Evolutionary conservation across 30 jellyfish, hydroid and myxozoan species (phyloP).

Genomic region (Hydractinia echinata): DNA sequence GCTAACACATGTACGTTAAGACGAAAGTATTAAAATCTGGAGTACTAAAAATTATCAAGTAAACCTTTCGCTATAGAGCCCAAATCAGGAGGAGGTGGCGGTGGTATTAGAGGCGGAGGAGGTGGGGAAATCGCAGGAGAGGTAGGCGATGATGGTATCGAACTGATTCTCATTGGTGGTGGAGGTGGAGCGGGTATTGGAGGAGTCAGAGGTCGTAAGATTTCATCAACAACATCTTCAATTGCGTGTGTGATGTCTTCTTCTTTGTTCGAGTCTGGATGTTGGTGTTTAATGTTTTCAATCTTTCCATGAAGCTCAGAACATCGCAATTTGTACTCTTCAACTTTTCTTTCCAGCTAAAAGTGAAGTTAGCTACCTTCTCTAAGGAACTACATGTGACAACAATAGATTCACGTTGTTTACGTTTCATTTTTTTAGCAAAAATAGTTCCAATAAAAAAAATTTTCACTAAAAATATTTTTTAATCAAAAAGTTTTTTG

Average conservation of each 20-base stretch:
- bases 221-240: constrained; percentile 88
- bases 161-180: constrained; percentile 49
- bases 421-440: too few relatives aligned
- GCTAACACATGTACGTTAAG: too few relatives aligned
- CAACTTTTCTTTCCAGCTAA: constrained; percentile 70
- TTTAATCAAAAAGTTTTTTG: neutral
- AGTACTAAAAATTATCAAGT: neutral
- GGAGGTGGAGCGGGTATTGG: constrained; percentile 63
- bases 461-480: constrained; percentile 5
- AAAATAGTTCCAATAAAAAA: too few relatives aligned
- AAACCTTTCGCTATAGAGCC: constrained; percentile 21
- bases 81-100: constrained; percentile 54
- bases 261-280: constrained; percentile 30
- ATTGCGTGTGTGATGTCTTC: constrained; percentile 64
- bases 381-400: too few relatives aligned
- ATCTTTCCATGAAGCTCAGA: constrained; percentile 66
- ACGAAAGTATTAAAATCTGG: too few relatives aligned
- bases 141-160: constrained; percentile 50
- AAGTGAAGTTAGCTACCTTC: neutral
- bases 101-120: constrained; percentile 80
- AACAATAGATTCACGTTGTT: too few relatives aligned
- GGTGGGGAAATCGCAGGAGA: constrained; percentile 62
- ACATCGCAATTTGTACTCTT: constrained; percentile 76
- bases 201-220: constrained; percentile 18
- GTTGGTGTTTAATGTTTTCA: constrained; percentile 64